These are phyloP conservation scores for Magallana gigas DNA, from an alignment of 1,140 invertebrate species.

Conservation along the genomic window DNA sequence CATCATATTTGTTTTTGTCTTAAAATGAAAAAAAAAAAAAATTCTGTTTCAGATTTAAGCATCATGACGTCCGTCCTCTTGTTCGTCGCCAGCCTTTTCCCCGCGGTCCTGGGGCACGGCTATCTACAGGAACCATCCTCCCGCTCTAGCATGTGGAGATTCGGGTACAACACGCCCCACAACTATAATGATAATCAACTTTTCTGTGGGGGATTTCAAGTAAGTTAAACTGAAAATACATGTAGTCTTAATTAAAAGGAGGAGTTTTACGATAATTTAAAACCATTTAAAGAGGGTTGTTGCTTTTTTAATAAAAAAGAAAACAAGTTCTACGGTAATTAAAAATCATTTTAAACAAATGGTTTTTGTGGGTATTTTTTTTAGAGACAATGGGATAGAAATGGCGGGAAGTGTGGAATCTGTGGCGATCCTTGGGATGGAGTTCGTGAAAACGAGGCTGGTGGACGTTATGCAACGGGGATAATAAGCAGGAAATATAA, in stretches of 20 bases:
- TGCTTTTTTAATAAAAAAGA: not conserved
- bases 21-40: too few relatives aligned
- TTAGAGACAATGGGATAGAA: constrained; percentile 70
- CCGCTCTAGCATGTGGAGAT: constrained; percentile 94
- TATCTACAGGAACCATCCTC: constrained; percentile 92
- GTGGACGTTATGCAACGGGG: constrained; percentile 78
- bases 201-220: constrained; percentile 88
- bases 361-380: constrained; percentile 24
- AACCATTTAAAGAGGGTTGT: not conserved
- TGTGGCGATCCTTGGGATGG: constrained; percentile 75
- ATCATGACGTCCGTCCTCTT: not conserved
- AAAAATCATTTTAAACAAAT: not conserved
- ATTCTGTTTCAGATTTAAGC: not conserved
- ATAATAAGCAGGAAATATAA: constrained; percentile 76
- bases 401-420: constrained; percentile 80
- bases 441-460: constrained; percentile 77
- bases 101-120: constrained; percentile 84
- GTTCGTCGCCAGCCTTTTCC: not conserved
- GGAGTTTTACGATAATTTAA: not conserved
- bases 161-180: constrained; percentile 92
- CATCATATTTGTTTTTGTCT: too few relatives aligned
- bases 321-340: not conserved
- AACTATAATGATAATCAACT: constrained; percentile 96
- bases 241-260: not conserved
- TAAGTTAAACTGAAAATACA: constrained; percentile 48